Evolutionary conservation across 2,113 vertebrate species (phyloP), one percentile per base, ranked within the genome.

Genomic region (Amia ocellicauda): DNA sequence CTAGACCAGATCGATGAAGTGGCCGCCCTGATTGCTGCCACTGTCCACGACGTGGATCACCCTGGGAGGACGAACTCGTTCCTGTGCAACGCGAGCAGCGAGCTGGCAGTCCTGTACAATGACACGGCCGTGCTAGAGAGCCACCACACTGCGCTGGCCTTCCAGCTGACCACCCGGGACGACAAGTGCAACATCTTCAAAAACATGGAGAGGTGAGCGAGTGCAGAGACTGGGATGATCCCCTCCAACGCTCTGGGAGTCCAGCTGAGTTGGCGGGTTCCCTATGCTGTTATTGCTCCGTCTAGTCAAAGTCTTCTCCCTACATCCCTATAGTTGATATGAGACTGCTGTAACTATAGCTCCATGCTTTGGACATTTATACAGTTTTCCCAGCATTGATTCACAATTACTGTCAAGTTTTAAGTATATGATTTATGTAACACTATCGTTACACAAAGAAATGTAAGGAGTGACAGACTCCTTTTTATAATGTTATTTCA

Each of bases 161-260:
- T 99, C 88, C 97, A 98, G 88, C 91, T 99, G 80, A 97, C 93
- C 74, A 87, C 85, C 0, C 73, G 89, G 2, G 92, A 98, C 10
- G 95, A 95, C 29, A 95, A 94, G 75, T 93, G 91, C 85, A 98
- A 98, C 79, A 98, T 99, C 77, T 99, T 99, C 74, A 96, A 91
- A 76, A 94, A 96, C 78, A 93, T 98, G 83, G 95, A 97, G 74
- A 90, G 95, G 97, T 98, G 24, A 72, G 85, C 50, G 19, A 10
- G 13, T 53, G 2, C 36, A n/a, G 11, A 8, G 45, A 27, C 23
- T 10, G 49, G 19, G 19, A 4, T 8, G 14, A 8, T 14, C n/a
- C 31, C n/a, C 31, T 10, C n/a, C 8, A 20, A 8, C 8, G 23
- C 24, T 16, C 9, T 17, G 5, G 9, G 24, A n/a, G 4, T 16